These are phyloP conservation scores for Aurelia aurita DNA, from an alignment of 30 jellyfish, hydroid and myxozoan species.

Conservation along the genomic window DNA sequence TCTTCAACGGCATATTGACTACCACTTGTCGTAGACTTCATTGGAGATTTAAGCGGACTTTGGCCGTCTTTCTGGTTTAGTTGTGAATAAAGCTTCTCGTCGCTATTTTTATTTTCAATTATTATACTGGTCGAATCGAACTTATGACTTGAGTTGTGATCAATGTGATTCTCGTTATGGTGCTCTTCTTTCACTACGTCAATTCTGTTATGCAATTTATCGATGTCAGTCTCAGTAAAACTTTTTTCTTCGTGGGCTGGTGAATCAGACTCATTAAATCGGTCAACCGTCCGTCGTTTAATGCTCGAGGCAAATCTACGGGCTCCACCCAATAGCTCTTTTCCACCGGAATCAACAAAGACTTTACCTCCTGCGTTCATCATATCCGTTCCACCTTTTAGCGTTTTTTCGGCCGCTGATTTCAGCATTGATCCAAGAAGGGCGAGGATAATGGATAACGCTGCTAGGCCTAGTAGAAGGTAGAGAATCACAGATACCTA, in stretches of 20 bases:
- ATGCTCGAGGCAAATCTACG: constrained; percentile 52
- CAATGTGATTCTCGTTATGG: too few species aligned
- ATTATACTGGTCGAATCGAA: too few species aligned
- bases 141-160: too few species aligned
- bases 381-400: constrained; percentile 49
- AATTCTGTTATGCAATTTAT: too few species aligned
- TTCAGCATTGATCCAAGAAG: constrained; percentile 59
- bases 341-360: constrained; percentile 53
- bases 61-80: too few species aligned
- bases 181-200: too few species aligned
- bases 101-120: too few species aligned
- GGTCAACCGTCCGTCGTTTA: constrained; percentile 28
- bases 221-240: too few species aligned
- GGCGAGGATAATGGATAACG: constrained; percentile 63
- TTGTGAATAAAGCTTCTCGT: too few species aligned
- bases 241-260: not conserved
- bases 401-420: constrained; percentile 69
- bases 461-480: constrained; percentile 67
- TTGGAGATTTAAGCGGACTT: too few species aligned
- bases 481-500: constrained; percentile 63
- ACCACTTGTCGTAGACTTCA: too few species aligned
- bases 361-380: constrained; percentile 56
- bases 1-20: too few species aligned
- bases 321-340: constrained; percentile 39
- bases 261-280: constrained; percentile 2